Base-by-base conservation (phyloP, 1,140 invertebrate species). In the Drosophila lowei region DNA sequence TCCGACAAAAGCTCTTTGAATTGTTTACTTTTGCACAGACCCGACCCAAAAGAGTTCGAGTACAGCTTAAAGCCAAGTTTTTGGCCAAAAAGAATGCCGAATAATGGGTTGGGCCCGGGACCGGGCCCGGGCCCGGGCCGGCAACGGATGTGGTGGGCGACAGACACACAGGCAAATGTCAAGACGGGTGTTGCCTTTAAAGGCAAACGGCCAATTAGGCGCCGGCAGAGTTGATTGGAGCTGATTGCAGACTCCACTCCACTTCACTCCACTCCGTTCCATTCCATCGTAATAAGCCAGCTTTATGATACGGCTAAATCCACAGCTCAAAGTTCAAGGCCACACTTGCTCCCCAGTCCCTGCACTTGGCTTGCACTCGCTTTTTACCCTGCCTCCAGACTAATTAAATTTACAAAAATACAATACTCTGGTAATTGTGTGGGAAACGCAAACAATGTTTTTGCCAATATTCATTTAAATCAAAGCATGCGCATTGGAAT, bases 141-240 rank as follows among this genome's bases (percentile, higher is more conserved):
- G 11, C 23, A 65, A 23, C 81, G 80, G 80, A 85, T 81, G 77
- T 86, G 66, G 80, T 85, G 81, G 80, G 80, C 80, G 80, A 68
- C 30, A 30, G 28, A 3, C 9, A 34, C 71, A 25, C 53, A 56
- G 67, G 67, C 34, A 86, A 85, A 85, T 85, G 81, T 86, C 81
- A 80, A 86, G 77, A 43, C 47, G 30, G 54, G 47, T 56, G 47
- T 56, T 50, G 42, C 81, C 77, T 65, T 86, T 71, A 81, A 85
- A 74, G 80, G 77, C 64, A 77, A 65, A 62, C 58, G 41, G 64
- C 30, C 81, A 86, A 85, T 85, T 85, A 81, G 68, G 46, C 43
- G 47, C 56, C 16, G 43, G 28, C 60, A 49, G 60, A 60, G 50
- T 46, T 23, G 49, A 60, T 64, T 47, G 46, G 16, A 57, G 48